These are phyloP conservation scores for Nomada hirtipes DNA, from an alignment of 2,888 invertebrate genomes.

Conservation along the genomic window DNA sequence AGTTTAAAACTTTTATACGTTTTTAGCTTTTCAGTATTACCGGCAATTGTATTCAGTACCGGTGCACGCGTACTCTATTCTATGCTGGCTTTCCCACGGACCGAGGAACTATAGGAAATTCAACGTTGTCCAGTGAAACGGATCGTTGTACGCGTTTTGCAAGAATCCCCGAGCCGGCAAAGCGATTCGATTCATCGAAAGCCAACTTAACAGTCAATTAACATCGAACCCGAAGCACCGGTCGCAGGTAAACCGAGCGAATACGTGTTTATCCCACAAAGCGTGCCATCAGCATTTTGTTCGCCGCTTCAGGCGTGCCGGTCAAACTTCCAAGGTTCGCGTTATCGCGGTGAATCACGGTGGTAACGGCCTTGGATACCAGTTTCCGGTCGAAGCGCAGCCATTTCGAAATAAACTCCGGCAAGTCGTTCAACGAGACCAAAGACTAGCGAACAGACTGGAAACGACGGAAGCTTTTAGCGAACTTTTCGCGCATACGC, in stretches of 20 bases:
- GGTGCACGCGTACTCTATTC: no score
- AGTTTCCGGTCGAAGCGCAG: not conserved
- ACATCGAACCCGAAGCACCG: constrained; percentile 10
- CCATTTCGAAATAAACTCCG: not conserved
- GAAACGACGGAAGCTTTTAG: not conserved
- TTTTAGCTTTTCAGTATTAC: no score
- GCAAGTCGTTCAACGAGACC: no score
- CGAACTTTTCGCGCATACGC: constrained; percentile 15
- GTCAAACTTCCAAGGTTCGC: constrained; percentile 47
- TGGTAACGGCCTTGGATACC: constrained; percentile 42
- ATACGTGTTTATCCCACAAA: constrained; percentile 7
- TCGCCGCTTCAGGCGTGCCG: not conserved
- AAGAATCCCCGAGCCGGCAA: not conserved
- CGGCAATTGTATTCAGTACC: no score
- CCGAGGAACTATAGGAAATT: not conserved
- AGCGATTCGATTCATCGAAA: not conserved
- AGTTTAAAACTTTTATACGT: no score
- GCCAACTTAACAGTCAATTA: constrained; percentile 22
- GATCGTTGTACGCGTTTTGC: not conserved
- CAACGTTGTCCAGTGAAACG: not conserved
- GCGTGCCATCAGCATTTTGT: constrained; percentile 2
- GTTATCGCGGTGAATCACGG: constrained; percentile 23
- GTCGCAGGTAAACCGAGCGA: not conserved
- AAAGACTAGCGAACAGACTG: not conserved
- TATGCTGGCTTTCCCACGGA: not conserved